Evolutionary conservation across 2,888 invertebrate species (phyloP), one percentile per base, ranked within the genome.

Genomic region (Cantharis rufa): DNA sequence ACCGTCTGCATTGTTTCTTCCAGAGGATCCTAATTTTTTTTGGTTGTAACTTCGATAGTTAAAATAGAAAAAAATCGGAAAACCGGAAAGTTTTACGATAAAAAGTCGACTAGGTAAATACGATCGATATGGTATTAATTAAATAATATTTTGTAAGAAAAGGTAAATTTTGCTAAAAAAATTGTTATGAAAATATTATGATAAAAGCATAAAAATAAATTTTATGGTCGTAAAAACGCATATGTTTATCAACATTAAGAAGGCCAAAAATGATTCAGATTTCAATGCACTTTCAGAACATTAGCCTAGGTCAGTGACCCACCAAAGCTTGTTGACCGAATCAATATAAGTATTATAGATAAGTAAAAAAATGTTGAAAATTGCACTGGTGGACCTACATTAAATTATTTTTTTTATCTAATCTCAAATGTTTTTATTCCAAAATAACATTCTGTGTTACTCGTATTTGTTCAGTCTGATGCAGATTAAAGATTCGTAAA

Each of bases 301-400:
- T 82, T 82, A 78, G 71, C 77, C 80, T 79, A 81, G 81, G 82
- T 82, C 81, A 81, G 81, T 80, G 81, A 81, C 79, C 81, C 74
- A 80, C 75, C 76, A 75, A 70, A 64, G 62, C 72, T 76, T 77
- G 80, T 81, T 76, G 80, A 75, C 80, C 81, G 80, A 81, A 81
- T 82, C 81, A 78, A 81, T 81, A 81, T 63, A 75, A 70, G 63
- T 32, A 62, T 72, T 70, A 48, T 70, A 15, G 11, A 32, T 70
- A 32, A 10, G 32, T 15, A 16, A 48, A 72, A 71, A 64, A 68
- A 16, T 69, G 62, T 71, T 66, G 64, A 66, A 66, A 66, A 66
- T 66, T 66, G 18, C n/a, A 24, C 64, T 66, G 64, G 71, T 21
- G 62, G 71, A 71, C 62, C 61, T 21, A 18, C 11, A 61, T 71